phyloP scores from a whole-genome alignment of 2,113 vertebrate genomes.

The Lynx canadensis region DNA sequence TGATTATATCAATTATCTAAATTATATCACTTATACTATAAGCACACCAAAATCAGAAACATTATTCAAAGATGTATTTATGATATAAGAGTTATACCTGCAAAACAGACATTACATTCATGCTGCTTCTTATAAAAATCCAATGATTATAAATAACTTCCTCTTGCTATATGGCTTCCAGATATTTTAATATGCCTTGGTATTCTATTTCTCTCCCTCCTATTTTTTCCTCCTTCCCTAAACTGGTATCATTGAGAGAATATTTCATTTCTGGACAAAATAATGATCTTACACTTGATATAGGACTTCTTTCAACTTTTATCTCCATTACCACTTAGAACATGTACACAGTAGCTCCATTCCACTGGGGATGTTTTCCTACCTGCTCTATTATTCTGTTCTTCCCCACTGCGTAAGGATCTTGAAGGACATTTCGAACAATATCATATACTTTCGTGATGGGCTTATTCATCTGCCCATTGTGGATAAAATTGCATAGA shows the following conservation, averaged over 20 bases:
- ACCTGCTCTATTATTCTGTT: not conserved
- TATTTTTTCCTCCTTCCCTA: not conserved
- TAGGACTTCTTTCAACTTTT: not conserved
- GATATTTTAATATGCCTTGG: constrained; percentile 7
- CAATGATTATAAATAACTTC: constrained; percentile 47
- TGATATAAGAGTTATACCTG: not conserved
- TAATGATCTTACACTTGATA: not conserved
- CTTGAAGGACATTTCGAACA: not conserved
- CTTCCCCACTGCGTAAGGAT: not conserved
- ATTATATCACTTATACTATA: constrained; percentile 43
- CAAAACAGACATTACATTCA: constrained; percentile 35
- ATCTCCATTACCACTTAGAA: not conserved
- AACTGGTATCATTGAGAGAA: not conserved
- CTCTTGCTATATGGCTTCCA: constrained; percentile 17
- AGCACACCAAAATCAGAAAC: constrained; percentile 19
- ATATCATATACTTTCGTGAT: not conserved
- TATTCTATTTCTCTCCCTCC: not conserved
- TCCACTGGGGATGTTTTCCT: not conserved
- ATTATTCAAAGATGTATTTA: constrained; percentile 38
- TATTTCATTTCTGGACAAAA: constrained; percentile 36
- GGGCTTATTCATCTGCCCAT: not conserved
- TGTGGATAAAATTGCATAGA: constrained; percentile 36
- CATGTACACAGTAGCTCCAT: not conserved
- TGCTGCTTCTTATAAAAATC: constrained; percentile 32
- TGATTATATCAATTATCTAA: constrained; percentile 64